Evolutionary conservation across 2,797 vertebrate genomes (phyloP), one percentile per base, ranked within the genome.

Genomic region (Sphaeramia orbicularis): DNA sequence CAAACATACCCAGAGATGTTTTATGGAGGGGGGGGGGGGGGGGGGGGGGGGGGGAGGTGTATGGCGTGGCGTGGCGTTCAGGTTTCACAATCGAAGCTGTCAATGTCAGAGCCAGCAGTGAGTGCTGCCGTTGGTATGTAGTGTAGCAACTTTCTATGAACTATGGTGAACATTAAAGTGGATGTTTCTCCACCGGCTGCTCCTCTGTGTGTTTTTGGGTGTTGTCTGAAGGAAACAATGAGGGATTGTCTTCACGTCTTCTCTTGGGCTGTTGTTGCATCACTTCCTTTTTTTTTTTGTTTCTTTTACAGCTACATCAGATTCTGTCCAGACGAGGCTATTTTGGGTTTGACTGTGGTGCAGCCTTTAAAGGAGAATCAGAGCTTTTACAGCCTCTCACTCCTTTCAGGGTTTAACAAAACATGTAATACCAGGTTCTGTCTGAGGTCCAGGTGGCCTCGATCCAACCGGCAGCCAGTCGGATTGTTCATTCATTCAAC

Each of bases 211-310:
- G 80, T n/a, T 61, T 18, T 51, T 85, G 80, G 91, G 91, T 78
- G 84, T 51, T 69, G 83, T 73, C 83, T 62, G 12, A 45, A 63
- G 59, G 45, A 12, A 85, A 93, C 89, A 93, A 91, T 90, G 64
- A 76, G 19, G 57, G 61, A 82, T 87, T 91, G 89, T 92, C 84
- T 81, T 77, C 67, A 72, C 57, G 81, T 78, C 73, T 74, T 77
- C 50, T 76, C 83, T 86, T 67, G 78, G 86, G 61, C 53, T 51
- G 65, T 55, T 59, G 13, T 89, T 80, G 80, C 80, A 86, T 87
- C 84, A 93, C 58, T 87, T 91, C 86, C 87, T 87, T 71, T 84
- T 16, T n/a, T n/a, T n/a, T n/a, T n/a, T n/a, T n/a, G n/a, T n/a
- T n/a, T n/a, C n/a, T 54, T 76, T 66, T 11, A 16, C 2, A 24